These are phyloP conservation scores for Copidosoma floridanum DNA, from an alignment of 1,140 invertebrate genomes.

Conservation along the genomic window DNA sequence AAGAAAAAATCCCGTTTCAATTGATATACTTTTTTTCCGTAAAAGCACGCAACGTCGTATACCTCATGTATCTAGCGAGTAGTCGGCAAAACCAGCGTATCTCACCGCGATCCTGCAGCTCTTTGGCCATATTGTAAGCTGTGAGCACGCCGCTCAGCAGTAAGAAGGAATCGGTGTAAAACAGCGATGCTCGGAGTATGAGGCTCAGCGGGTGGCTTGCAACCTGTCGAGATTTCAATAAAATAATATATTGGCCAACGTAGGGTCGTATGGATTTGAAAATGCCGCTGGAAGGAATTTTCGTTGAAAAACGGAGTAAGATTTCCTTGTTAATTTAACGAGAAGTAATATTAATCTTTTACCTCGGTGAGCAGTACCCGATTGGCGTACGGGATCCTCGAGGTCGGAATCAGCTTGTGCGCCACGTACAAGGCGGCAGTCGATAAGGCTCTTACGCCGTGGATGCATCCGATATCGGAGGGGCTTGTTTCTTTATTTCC, in stretches of 20 bases:
- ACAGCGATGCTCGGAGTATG: constrained; percentile 60
- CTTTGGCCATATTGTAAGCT: constrained; percentile 60
- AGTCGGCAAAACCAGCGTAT: constrained; percentile 62
- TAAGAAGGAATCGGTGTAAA: constrained; percentile 67
- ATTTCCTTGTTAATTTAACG: too few relatives aligned
- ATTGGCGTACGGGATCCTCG: constrained; percentile 63
- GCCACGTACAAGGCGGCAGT: constrained; percentile 62
- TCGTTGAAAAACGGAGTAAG: too few relatives aligned
- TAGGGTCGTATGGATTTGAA: too few relatives aligned
- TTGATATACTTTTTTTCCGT: constrained; percentile 1
- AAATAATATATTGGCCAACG: too few relatives aligned
- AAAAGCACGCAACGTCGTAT: constrained; percentile 27
- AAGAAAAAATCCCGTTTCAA: too few relatives aligned
- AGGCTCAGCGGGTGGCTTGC: constrained; percentile 60
- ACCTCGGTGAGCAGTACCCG: constrained; percentile 63
- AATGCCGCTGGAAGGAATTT: too few relatives aligned
- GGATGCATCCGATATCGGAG: constrained; percentile 63
- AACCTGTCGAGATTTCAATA: constrained; percentile 48
- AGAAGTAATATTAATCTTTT: constrained; percentile 30
- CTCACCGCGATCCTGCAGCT: constrained; percentile 54
- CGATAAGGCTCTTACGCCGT: constrained; percentile 61
- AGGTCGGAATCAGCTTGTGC: constrained; percentile 64
- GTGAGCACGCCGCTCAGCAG: constrained; percentile 65
- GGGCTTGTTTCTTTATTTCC: constrained; percentile 34
- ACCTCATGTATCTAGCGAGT: constrained; percentile 63